Percentiles rank a stretch among this genome's conserved stretches.
These are phyloP conservation scores for Protonibea diacanthus DNA, from an alignment of 2,797 vertebrate genomes.

Conservation along the genomic window DNA sequence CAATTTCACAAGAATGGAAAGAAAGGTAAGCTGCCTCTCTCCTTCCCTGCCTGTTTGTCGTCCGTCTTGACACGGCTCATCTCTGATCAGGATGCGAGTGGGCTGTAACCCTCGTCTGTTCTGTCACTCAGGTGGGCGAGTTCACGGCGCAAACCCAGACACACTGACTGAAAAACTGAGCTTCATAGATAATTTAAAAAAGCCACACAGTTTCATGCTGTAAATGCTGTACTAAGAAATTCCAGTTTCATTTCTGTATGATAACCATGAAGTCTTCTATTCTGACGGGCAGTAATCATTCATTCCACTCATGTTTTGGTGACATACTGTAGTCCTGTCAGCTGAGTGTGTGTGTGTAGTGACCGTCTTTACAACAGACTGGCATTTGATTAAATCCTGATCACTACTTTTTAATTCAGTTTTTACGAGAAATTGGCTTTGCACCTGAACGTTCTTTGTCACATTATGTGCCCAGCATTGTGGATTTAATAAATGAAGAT, in stretches of 20 bases:
- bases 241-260: not conserved
- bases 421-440: conserved; percentile 12
- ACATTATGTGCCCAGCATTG: conserved; percentile 17
- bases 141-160: conserved; percentile 85
- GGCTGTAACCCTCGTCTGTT: not conserved
- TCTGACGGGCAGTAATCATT: not conserved
- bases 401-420: conserved; percentile 36
- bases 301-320: conserved; percentile 29
- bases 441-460: conserved; percentile 14
- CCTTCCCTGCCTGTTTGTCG: too few species aligned
- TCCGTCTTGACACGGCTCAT: too few species aligned
- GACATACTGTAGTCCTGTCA: not conserved
- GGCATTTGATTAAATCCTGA: not conserved
- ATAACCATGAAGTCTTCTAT: conserved; percentile 1
- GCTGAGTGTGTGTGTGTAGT: conserved; percentile 11
- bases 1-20: conserved; percentile 87
- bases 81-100: too few species aligned
- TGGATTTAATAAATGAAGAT: conserved; percentile 68
- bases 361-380: conserved; percentile 3
- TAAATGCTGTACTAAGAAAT: conserved; percentile 1
- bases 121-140: conserved; percentile 81
- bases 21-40: conserved; percentile 81
- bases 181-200: conserved; percentile 3
- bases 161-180: conserved; percentile 82
- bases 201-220: not conserved